These are phyloP conservation scores for Hydraecia micacea DNA, from an alignment of 2,888 invertebrate species.

Conservation along the genomic window DNA sequence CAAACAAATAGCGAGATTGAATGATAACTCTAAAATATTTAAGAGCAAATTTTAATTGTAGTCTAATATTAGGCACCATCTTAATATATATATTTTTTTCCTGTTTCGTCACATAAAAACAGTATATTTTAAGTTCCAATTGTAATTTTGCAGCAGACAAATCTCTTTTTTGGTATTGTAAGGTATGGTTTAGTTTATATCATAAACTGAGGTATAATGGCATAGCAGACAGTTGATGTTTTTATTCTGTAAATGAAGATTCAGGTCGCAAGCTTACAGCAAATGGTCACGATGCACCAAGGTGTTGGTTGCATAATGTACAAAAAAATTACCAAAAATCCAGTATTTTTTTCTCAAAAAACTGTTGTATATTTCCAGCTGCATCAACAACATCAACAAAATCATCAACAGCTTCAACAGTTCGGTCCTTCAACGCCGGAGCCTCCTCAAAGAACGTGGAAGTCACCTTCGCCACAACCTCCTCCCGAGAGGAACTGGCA, in stretches of 20 bases:
- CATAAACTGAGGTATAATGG: neutral
- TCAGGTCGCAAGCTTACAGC: conserved; percentile 52
- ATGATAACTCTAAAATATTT: neutral
- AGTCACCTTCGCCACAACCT: conserved; percentile 82
- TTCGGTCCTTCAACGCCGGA: conserved; percentile 76
- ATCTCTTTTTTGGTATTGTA: neutral
- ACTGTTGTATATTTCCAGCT: conserved; percentile 72
- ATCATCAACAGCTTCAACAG: conserved; percentile 67
- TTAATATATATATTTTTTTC: neutral
- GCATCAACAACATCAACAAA: conserved; percentile 78
- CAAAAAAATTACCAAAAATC: neutral
- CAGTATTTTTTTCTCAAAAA: neutral
- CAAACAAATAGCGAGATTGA: neutral
- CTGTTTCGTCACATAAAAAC: neutral
- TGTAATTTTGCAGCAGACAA: neutral
- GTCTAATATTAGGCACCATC: neutral
- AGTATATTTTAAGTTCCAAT: neutral
- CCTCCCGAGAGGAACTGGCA: conserved; percentile 84
- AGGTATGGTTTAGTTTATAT: neutral
- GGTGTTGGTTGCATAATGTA: conserved; percentile 58
- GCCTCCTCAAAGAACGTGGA: conserved; percentile 84
- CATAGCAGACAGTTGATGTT: neutral
- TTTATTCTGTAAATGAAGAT: conserved; percentile 20
- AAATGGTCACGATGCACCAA: conserved; percentile 45
- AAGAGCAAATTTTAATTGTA: neutral